Conservation (phyloP, 1,140 invertebrate genomes). For the Anagrus nilaparvatae region DNA sequence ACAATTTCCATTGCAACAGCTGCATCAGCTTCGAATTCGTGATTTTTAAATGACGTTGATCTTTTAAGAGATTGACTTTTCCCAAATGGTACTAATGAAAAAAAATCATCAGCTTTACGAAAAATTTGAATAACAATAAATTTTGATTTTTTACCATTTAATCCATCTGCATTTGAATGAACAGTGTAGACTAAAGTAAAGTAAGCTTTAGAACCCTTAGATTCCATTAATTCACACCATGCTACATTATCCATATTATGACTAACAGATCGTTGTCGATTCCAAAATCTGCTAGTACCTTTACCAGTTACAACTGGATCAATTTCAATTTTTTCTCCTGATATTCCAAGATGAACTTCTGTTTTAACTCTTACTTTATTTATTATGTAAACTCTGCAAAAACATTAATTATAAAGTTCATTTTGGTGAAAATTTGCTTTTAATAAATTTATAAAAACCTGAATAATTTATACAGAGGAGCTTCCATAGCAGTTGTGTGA, state of each 20-base stretch:
- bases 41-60: slow-evolving; percentile 63
- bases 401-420: slow-evolving; percentile 3
- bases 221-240: slow-evolving; percentile 70
- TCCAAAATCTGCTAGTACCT: slow-evolving; percentile 62
- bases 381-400: slow-evolving; percentile 57
- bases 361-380: slow-evolving; percentile 71
- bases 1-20: slow-evolving; percentile 70
- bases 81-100: slow-evolving; percentile 30
- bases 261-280: slow-evolving; percentile 56
- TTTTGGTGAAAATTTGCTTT: not conserved
- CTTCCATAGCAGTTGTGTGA: slow-evolving; percentile 66
- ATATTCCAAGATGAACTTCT: slow-evolving; percentile 77
- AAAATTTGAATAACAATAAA: slow-evolving; percentile 9
- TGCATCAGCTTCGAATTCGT: slow-evolving; percentile 77
- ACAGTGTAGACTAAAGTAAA: slow-evolving; percentile 53
- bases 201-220: slow-evolving; percentile 49
- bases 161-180: slow-evolving; percentile 30
- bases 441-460: slow-evolving; percentile 23
- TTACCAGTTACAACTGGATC: slow-evolving; percentile 64
- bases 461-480: slow-evolving; percentile 75
- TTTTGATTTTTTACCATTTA: slow-evolving; percentile 26
- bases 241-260: slow-evolving; percentile 78
- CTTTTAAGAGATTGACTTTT: slow-evolving; percentile 37
- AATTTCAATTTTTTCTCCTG: slow-evolving; percentile 84
- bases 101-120: slow-evolving; percentile 13